phyloP scores from a whole-genome alignment of 2,113 vertebrate genomes.

The Malurus melanocephalus region DNA sequence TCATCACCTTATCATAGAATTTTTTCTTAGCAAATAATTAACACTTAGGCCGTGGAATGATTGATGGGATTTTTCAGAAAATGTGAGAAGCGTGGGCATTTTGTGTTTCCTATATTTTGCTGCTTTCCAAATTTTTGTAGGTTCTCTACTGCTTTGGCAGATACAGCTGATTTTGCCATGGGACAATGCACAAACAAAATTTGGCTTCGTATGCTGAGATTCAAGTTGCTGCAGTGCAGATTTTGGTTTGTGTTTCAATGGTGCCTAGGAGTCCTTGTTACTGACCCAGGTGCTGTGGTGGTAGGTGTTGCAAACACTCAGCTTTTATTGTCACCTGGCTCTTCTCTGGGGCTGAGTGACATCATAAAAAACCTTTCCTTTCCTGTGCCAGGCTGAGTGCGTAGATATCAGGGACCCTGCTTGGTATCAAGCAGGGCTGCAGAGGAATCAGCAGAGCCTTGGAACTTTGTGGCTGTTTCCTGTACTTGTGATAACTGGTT shows the following conservation, averaged over 20 bases:
- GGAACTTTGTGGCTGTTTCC: background rate
- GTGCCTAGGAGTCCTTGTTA: background rate
- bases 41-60: background rate
- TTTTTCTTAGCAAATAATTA: background rate
- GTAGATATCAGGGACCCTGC: background rate
- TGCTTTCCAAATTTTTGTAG: background rate
- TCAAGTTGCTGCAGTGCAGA: background rate
- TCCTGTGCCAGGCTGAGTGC: fast-evolving
- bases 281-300: fast-evolving
- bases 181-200: background rate
- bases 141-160: background rate
- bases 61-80: background rate
- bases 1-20: background rate
- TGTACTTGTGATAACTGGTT: background rate
- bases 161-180: background rate
- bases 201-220: background rate
- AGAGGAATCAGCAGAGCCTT: background rate
- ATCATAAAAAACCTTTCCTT: background rate
- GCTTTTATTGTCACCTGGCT: background rate
- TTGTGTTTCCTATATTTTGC: background rate
- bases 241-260: background rate
- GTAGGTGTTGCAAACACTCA: background rate
- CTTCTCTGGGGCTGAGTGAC: background rate
- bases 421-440: background rate
- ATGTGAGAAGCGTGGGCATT: background rate